Conservation (phyloP, 92 coral and sea anemone species). For the Epizoanthus rinbou region DNA sequence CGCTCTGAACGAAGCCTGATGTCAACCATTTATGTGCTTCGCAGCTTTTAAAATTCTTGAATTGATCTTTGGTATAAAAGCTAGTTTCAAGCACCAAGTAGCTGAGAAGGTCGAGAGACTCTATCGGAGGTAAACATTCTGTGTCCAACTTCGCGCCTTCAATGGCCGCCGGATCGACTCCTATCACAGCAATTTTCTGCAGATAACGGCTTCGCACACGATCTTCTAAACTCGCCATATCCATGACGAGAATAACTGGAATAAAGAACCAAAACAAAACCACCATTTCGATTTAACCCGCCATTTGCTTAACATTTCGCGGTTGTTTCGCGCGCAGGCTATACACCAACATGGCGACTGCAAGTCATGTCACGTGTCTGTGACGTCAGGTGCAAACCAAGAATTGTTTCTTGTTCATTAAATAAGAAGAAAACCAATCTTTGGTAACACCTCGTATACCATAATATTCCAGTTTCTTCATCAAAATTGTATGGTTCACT, state of each 20-base stretch:
- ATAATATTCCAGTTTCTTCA: no score
- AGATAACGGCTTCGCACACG: conserved; percentile 3
- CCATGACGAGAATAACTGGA: neutral
- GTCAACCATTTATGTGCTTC: conserved; percentile 11
- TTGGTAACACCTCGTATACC: no score
- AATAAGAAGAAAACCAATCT: no score
- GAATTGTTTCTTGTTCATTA: no score
- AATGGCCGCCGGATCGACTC: conserved; percentile 8
- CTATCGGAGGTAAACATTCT: conserved; percentile 10
- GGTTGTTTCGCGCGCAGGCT: neutral
- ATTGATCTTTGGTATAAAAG: conserved; percentile 3
- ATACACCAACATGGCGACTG: conserved; percentile 8
- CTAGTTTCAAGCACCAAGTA: conserved; percentile 13
- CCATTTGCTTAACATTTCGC: conserved; percentile 2
- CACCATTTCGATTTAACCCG: neutral
- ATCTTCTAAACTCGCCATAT: neutral
- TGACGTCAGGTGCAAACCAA: conserved; percentile 14
- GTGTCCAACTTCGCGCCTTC: conserved; percentile 13
- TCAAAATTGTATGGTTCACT: no score
- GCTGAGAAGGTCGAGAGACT: neutral
- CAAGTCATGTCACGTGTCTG: conserved; percentile 4
- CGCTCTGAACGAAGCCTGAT: conserved; percentile 46
- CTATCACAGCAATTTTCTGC: conserved; percentile 10
- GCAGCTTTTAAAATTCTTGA: neutral
- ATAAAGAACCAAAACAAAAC: neutral